Conservation (phyloP, 2,888 invertebrate species). For the Galerucella pusilla region DNA sequence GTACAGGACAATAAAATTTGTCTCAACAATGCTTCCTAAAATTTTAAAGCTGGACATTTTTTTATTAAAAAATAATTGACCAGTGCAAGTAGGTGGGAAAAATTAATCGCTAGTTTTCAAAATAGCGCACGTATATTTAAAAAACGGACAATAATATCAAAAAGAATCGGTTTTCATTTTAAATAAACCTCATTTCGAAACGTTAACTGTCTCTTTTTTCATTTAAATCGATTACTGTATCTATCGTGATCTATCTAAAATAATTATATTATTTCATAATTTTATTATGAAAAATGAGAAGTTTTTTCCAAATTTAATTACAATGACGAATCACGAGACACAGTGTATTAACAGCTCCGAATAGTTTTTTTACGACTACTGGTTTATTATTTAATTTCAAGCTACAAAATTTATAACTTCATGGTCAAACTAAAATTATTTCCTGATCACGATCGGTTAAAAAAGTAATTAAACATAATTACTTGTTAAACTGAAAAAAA, state of each 20-base stretch:
- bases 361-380: constrained; percentile 31
- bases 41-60: too few species aligned
- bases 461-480: constrained; percentile 42
- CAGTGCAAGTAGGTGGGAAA: too few species aligned
- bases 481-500: constrained; percentile 26
- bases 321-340: constrained; percentile 30
- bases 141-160: too few species aligned
- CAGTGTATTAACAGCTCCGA: constrained; percentile 37
- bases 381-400: constrained; percentile 47
- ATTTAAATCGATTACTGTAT: background rate
- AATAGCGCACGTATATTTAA: too few species aligned
- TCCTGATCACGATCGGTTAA: constrained; percentile 57
- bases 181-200: too few species aligned
- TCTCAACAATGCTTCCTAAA: too few species aligned
- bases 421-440: constrained; percentile 53
- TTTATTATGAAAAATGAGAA: constrained; percentile 32
- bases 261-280: constrained; percentile 40
- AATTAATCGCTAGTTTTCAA: too few species aligned
- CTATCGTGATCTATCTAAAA: constrained; percentile 7
- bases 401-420: constrained; percentile 52
- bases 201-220: background rate
- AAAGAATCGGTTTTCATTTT: too few species aligned
- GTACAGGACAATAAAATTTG: too few species aligned
- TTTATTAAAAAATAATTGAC: too few species aligned
- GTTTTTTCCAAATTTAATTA: constrained; percentile 18